A percentile compares a stretch with the other conserved stretches of the same genome.
Conservation (phyloP, 2,113 vertebrate genomes). For the Panthera leo region DNA sequence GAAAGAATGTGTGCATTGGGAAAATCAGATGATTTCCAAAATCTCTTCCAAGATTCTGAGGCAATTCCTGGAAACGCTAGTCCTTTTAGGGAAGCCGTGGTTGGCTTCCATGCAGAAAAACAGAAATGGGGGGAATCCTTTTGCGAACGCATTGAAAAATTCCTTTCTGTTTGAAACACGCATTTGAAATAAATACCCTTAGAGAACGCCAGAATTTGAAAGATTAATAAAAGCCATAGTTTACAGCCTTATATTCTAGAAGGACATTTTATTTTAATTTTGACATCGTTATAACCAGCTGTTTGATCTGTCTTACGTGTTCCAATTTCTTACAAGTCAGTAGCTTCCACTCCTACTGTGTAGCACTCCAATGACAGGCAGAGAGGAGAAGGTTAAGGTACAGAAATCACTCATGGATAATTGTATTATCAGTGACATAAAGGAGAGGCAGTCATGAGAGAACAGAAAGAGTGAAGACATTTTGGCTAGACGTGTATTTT, state of each 20-base stretch:
- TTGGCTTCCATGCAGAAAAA: neutral
- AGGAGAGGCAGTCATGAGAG: neutral
- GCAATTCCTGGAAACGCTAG: neutral
- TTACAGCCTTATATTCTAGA: neutral
- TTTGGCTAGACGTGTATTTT: neutral
- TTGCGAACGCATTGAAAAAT: neutral
- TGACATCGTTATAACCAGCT: neutral
- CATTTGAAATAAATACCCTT: neutral
- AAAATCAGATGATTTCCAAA: neutral
- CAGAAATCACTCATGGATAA: neutral
- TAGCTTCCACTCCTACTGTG: neutral
- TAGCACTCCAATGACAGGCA: neutral
- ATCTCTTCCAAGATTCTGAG: neutral
- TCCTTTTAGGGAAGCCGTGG: neutral
- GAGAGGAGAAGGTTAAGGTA: neutral
- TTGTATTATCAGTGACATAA: slow-evolving; percentile 16
- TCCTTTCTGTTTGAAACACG: neutral
- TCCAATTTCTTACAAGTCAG: neutral
- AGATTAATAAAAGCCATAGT: neutral
- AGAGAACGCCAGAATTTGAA: neutral
- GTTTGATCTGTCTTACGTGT: neutral
- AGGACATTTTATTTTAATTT: slow-evolving; percentile 11
- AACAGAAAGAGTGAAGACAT: slow-evolving; percentile 24
- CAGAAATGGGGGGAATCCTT: neutral
- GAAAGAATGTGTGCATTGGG: neutral